Evolutionary conservation across 2,797 vertebrate species (phyloP).

Genomic region (Chaenodraco wilsoni): DNA sequence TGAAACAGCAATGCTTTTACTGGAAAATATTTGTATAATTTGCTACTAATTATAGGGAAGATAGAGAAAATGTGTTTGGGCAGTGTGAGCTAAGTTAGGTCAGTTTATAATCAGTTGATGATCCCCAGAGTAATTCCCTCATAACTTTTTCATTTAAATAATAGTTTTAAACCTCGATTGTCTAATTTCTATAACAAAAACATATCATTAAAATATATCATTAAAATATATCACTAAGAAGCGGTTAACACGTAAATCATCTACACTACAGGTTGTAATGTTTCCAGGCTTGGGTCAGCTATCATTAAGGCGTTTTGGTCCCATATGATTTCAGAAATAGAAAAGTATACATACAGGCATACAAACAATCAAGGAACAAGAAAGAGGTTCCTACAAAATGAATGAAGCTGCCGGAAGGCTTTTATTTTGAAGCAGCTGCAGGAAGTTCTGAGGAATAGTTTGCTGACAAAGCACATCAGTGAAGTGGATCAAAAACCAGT

Average conservation of each 20-base stretch:
- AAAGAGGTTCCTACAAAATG: slow-evolving; percentile 4
- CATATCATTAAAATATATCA: too few relatives aligned
- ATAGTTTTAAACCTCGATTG: not conserved
- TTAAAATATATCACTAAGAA: not conserved
- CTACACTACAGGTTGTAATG: not conserved
- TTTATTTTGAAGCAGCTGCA: slow-evolving; percentile 59
- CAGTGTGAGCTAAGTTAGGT: not conserved
- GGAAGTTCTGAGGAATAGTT: slow-evolving; percentile 34
- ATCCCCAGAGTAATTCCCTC: slow-evolving; percentile 9
- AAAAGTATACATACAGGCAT: not conserved
- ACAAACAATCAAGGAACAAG: slow-evolving; percentile 10
- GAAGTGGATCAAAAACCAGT: slow-evolving; percentile 33
- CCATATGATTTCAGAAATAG: not conserved
- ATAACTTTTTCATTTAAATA: not conserved
- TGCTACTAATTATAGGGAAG: not conserved
- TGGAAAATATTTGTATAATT: slow-evolving; percentile 10
- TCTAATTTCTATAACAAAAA: not conserved
- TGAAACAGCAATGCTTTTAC: slow-evolving; percentile 10
- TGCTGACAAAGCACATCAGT: slow-evolving; percentile 36
- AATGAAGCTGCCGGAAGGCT: slow-evolving; percentile 23
- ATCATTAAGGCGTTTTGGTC: not conserved
- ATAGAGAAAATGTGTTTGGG: not conserved
- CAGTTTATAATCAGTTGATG: slow-evolving; percentile 5
- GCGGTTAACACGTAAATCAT: not conserved
- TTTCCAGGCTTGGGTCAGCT: not conserved